Conservation (phyloP, 2,113 vertebrate genomes). For the Ailurus styani region DNA sequence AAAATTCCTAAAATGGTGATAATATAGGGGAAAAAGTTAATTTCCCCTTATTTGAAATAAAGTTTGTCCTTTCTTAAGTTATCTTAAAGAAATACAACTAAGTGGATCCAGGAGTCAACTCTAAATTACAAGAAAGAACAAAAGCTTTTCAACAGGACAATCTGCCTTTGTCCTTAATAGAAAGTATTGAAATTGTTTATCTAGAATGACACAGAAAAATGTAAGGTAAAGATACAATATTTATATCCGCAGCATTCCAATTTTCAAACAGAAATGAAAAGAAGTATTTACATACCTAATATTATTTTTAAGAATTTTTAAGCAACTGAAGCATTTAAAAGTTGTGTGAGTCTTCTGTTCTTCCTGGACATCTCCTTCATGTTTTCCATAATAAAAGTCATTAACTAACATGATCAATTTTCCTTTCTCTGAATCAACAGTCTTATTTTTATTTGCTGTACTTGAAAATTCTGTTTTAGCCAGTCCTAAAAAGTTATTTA, state of each 20-base stretch:
- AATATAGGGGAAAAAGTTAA: not conserved
- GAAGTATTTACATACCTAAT: slow-evolving; percentile 87
- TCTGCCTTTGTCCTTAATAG: not conserved
- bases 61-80: not conserved
- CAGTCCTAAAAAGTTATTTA: slow-evolving; percentile 77
- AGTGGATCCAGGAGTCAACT: not conserved
- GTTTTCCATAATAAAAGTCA: slow-evolving; percentile 96
- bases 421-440: slow-evolving; percentile 85
- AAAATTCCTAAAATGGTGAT: not conserved
- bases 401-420: slow-evolving; percentile 98
- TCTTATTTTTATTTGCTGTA: slow-evolving; percentile 66
- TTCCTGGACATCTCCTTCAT: slow-evolving; percentile 87
- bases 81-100: not conserved
- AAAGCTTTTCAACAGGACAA: slow-evolving; percentile 11
- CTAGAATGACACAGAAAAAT: not conserved
- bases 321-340: slow-evolving; percentile 97
- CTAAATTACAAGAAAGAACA: not conserved
- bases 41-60: slow-evolving; percentile 40
- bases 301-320: slow-evolving; percentile 98
- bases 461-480: slow-evolving; percentile 71
- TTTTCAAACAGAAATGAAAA: slow-evolving; percentile 41
- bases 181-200: not conserved
- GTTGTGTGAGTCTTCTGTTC: slow-evolving; percentile 89
- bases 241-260: not conserved
- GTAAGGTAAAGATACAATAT: not conserved